Percentiles rank a stretch among this genome's conserved stretches.
These are phyloP conservation scores for Esox lucius DNA, from an alignment of 2,797 vertebrate species.

Conservation along the genomic window DNA sequence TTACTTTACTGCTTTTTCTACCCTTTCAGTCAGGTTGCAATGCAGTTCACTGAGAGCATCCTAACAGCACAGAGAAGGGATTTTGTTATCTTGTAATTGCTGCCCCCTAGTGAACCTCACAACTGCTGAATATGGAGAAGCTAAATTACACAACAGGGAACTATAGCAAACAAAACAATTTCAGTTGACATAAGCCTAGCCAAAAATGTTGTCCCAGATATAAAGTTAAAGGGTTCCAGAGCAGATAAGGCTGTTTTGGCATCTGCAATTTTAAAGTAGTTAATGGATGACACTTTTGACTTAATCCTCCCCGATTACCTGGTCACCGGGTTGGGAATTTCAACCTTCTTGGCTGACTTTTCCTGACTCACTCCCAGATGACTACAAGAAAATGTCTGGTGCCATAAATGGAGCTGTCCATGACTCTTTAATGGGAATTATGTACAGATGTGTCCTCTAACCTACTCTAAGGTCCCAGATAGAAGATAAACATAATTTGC, in stretches of 20 bases:
- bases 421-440: no score
- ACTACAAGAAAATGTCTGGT: no score
- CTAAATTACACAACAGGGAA: neutral
- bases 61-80: neutral
- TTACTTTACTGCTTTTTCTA: neutral
- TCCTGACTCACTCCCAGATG: no score
- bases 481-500: slow-evolving; percentile 37
- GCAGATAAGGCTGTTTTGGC: no score
- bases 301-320: no score
- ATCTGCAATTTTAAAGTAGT: no score
- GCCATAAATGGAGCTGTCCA: no score
- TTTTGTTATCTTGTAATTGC: slow-evolving; percentile 58
- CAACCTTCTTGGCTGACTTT: no score
- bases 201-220: slow-evolving; percentile 6
- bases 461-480: slow-evolving; percentile 9
- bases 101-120: slow-evolving; percentile 75
- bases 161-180: slow-evolving; percentile 4
- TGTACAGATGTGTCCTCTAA: no score
- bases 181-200: slow-evolving; percentile 25
- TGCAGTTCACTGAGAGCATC: neutral
- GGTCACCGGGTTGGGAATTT: no score
- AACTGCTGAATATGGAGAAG: slow-evolving; percentile 14
- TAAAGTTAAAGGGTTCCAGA: no score
- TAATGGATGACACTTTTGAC: no score
- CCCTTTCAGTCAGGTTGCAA: neutral